Conservation (phyloP, 2,797 vertebrate genomes). For the Ctenopoma kingsleyae region DNA sequence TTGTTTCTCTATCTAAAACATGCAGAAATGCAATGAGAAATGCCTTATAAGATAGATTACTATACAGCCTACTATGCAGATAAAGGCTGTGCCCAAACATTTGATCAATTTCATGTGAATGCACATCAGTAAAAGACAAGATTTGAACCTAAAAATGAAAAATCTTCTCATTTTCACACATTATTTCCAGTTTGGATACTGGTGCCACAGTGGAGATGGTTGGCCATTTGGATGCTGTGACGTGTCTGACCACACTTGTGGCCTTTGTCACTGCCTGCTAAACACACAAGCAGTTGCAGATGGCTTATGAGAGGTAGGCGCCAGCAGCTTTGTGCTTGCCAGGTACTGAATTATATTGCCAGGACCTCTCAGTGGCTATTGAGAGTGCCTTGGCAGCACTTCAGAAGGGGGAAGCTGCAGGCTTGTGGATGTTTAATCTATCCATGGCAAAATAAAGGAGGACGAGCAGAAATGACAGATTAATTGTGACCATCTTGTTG, state of each 20-base stretch:
- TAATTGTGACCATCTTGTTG: slow-evolving; percentile 34
- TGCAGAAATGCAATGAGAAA: neutral
- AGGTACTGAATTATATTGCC: slow-evolving; percentile 71
- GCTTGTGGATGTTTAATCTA: slow-evolving; percentile 53
- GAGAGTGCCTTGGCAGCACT: slow-evolving; percentile 69
- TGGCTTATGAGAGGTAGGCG: slow-evolving; percentile 67
- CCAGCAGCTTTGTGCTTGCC: slow-evolving; percentile 71
- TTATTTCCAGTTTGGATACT: slow-evolving; percentile 28
- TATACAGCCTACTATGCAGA: neutral
- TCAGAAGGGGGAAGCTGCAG: slow-evolving; percentile 52
- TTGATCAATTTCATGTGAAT: slow-evolving; percentile 8
- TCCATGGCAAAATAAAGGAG: slow-evolving; percentile 40
- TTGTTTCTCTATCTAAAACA: slow-evolving; percentile 20
- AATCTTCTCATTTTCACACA: neutral
- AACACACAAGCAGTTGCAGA: slow-evolving; percentile 73
- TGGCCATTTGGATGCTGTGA: slow-evolving; percentile 48
- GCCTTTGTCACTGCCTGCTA: slow-evolving; percentile 57
- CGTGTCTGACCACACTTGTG: slow-evolving; percentile 62
- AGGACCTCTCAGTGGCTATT: slow-evolving; percentile 69
- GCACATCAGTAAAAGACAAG: neutral
- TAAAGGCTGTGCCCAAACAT: neutral
- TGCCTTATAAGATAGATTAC: neutral
- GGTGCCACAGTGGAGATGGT: slow-evolving; percentile 7
- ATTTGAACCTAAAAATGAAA: neutral
- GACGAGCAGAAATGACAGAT: slow-evolving; percentile 43